Evolutionary conservation across 2,797 vertebrate species (phyloP).

Genomic region (Rhyacichthys aspro): DNA sequence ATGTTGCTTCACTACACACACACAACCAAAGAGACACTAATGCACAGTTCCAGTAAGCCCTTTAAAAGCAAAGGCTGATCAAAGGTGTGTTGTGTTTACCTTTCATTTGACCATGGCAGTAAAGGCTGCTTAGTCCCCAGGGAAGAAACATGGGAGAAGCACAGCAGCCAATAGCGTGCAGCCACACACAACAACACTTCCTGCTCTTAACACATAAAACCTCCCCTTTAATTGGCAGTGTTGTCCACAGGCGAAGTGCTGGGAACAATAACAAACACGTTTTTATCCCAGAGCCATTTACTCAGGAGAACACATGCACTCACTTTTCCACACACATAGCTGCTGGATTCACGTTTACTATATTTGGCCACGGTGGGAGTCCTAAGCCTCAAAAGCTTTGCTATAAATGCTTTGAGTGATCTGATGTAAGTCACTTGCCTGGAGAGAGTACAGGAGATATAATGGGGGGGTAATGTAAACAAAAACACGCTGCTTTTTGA

Average conservation of each 20-base stretch:
- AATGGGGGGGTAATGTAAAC: conserved; percentile 52
- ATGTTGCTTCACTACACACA: conserved; percentile 5
- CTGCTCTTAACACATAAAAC: conserved; percentile 76
- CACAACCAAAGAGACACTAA: conserved; percentile 6
- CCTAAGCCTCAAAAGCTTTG: conserved; percentile 75
- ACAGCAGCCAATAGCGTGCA: conserved; percentile 62
- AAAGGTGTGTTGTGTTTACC: conserved; percentile 77
- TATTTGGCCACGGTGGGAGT: conserved; percentile 76
- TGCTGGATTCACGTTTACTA: conserved; percentile 71
- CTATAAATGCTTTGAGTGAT: conserved; percentile 74
- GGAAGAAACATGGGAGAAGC: conserved; percentile 64
- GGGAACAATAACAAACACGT: conserved; percentile 81
- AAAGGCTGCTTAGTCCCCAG: conserved; percentile 63
- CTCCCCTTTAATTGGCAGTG: conserved; percentile 78
- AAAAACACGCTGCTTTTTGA: conserved; percentile 49
- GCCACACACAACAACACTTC: conserved; percentile 73
- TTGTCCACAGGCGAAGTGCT: conserved; percentile 73
- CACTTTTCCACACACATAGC: conserved; percentile 37
- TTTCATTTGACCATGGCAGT: conserved; percentile 69
- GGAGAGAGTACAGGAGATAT: conserved; percentile 46
- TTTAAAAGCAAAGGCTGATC: conserved; percentile 67
- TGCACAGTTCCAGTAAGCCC: conserved; percentile 53
- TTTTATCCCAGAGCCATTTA: conserved; percentile 72
- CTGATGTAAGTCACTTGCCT: conserved; percentile 69
- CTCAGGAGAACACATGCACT: conserved; percentile 54